phyloP scores from a whole-genome alignment of 1,140 invertebrate genomes.

The silkworm (Bombyx mori) region DNA sequence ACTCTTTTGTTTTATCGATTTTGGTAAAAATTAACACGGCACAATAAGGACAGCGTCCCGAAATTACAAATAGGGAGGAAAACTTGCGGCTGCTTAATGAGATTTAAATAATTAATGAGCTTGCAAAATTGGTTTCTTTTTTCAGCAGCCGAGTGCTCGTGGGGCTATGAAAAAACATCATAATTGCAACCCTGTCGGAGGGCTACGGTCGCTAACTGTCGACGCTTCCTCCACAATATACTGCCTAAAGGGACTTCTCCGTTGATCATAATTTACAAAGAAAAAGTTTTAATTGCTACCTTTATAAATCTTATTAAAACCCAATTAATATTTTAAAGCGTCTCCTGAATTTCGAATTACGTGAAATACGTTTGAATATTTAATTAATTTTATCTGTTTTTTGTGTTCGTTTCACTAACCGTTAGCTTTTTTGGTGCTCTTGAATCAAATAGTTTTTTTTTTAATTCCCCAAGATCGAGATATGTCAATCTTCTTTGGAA shows the following conservation, averaged over 20 bases:
- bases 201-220: conserved; percentile 14
- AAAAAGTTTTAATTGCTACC: conserved; percentile 31
- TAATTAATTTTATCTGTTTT: too few species aligned
- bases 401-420: too few species aligned
- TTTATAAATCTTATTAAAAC: conserved; percentile 28
- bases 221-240: conserved; percentile 17
- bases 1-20: too few species aligned
- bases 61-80: conserved; percentile 40
- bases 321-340: conserved; percentile 24
- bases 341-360: too few species aligned
- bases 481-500: too few species aligned
- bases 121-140: conserved; percentile 67
- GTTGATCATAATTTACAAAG: conserved; percentile 38
- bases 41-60: conserved; percentile 16
- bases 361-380: too few species aligned
- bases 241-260: conserved; percentile 24
- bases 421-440: too few species aligned
- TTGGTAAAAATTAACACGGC: too few species aligned
- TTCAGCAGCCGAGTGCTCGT: conserved; percentile 33
- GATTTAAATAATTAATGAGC: conserved; percentile 73
- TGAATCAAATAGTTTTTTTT: too few species aligned
- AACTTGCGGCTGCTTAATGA: conserved; percentile 67
- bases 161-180: conserved; percentile 48
- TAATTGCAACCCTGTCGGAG: conserved; percentile 52
- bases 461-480: too few species aligned